Conservation (phyloP, 1,140 invertebrate species). For the Drosophila nigromelanica region DNA sequence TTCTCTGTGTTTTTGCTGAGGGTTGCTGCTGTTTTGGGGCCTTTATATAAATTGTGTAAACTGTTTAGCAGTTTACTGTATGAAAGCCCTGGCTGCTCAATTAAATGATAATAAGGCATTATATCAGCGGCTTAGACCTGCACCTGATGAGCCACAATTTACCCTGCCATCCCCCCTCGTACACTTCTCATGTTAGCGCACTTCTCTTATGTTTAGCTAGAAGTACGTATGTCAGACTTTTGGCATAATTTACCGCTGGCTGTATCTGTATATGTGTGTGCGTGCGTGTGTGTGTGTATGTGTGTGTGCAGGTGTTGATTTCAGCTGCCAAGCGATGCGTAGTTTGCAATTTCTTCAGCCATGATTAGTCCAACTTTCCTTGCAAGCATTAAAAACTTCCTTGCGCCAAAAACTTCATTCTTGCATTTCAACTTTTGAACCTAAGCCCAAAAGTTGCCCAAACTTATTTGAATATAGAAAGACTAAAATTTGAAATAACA, state of each 20-base stretch:
- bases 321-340: conserved; percentile 7
- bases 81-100: conserved; percentile 42
- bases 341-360: conserved; percentile 15
- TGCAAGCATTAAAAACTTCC: conserved; percentile 18
- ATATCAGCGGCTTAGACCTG: conserved; percentile 38
- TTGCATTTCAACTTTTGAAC: not conserved
- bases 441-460: conserved; percentile 3
- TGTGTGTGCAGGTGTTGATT: conserved; percentile 17
- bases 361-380: conserved; percentile 34
- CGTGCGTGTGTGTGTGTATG: not conserved
- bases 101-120: conserved; percentile 61
- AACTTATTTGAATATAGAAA: not conserved
- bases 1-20: conserved; percentile 1
- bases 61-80: conserved; percentile 51
- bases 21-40: conserved; percentile 9
- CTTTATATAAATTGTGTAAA: conserved; percentile 57
- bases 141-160: conserved; percentile 23
- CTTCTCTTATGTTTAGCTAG: not conserved
- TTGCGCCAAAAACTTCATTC: conserved; percentile 1
- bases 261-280: not conserved
- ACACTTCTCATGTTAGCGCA: no score
- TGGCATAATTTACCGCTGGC: conserved; percentile 2
- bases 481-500: not conserved
- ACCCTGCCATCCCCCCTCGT: not conserved
- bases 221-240: not conserved